Evolutionary conservation across 2,888 invertebrate genomes (phyloP), one percentile per base, ranked within the genome.

Genomic region (Melanophora roralis): DNA sequence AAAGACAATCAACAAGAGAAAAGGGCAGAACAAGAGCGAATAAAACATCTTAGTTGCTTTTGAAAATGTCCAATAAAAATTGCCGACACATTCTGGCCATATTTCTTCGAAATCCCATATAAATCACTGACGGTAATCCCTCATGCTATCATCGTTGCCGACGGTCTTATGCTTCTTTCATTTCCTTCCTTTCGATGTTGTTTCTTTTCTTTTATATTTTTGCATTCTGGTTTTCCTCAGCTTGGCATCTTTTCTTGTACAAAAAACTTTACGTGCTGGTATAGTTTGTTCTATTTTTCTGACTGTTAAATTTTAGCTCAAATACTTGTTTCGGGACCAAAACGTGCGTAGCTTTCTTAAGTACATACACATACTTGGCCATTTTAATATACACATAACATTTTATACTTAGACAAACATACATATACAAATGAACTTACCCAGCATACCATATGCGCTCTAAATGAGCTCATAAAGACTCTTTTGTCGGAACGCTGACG

Each of bases 1-100:
- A 6, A n/a, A 40, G 40, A 6, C 6, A 40, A 57, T 21, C 47
- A 71, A 65, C 45, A 43, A 40, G 43, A 62, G 47, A 51, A 64
- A 43, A 38, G 59, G 59, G 43, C 73, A 64, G 81, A 73, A 82
- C 81, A 83, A 82, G 83, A 82, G 84, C 76, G 76, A 80, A 76
- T 76, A 80, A 86, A 89, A 88, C 88, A 87, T 89, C 90, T 89
- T 89, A 90, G 87, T 90, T 84, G 87, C 89, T 83, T 89, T 90
- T 89, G 89, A 89, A 90, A 90, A 90, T 90, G 90, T 89, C 89
- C 90, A 90, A 90, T 90, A 90, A 90, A 90, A 90, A 90, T 90
- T 90, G 89, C 90, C 90, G 90, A 90, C 90, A 90, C 90, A 90
- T 89, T 90, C 89, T 88, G 87, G 89, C 89, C 88, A 90, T 90